Base-by-base conservation (phyloP, 1,140 invertebrate genomes). In the Drosophila nebulosa region DNA sequence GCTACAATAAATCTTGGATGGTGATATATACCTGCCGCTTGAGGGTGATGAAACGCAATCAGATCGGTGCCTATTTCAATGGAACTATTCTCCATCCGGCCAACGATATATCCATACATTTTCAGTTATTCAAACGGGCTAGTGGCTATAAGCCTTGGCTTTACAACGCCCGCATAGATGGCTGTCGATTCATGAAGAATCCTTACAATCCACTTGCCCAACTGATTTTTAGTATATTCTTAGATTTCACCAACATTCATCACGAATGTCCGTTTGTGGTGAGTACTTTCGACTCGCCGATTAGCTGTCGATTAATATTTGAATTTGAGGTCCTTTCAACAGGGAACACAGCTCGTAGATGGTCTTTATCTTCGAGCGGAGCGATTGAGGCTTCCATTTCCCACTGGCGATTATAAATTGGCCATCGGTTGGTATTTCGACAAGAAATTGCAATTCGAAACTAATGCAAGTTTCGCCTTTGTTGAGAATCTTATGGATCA, bases 71-170 rank as follows among this genome's bases (percentile, higher is more conserved):
- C 6, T 27, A 32, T 18, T 55, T 9, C 26, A 27, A 55, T 30
- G 14, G 5, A 26, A 55, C 6, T 30, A 10, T 55, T 5, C 12
- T 55, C 4, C 5, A 14, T 9, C 24, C 24, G 9, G 26, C 10
- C n/a, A 32, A 27, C 4, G 52, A 55, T 55, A 55, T 55, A 30
- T 32, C 24, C 24, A 24, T 24, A 3, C 4, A 24, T 24, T 2
- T 2, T 24, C 2, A 24, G 4, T 5, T 4, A 3, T 16, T 32
- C 10, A 55, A 32, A 18, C 1, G 16, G 14, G 22, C 26, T n/a
- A 55, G 30, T 32, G 52, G 52, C 26, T 55, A 30, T 18, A 55
- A 55, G 26, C 27, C 52, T 3, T 55, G 52, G 52, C 52, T 30
- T 10, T 7, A 7, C 3, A 30, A 30, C 14, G 4, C 16, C 2